Conservation (phyloP, 2,888 invertebrate genomes). For the Drosophila dives region DNA sequence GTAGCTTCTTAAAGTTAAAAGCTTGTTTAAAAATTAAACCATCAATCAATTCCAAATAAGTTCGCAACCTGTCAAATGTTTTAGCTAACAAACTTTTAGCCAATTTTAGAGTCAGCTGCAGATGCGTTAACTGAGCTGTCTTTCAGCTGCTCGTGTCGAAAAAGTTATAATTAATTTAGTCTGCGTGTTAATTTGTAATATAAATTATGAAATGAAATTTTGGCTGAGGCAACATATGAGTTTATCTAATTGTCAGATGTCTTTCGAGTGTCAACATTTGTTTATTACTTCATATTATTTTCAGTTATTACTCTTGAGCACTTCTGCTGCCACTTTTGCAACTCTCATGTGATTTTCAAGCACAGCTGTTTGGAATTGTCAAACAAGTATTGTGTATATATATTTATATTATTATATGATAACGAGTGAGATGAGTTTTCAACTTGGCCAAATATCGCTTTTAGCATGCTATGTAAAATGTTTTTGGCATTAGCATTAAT, state of each 20-base stretch:
- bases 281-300: constrained; percentile 15
- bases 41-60: constrained; percentile 24
- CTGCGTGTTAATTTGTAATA: constrained; percentile 50
- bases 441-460: not conserved
- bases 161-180: constrained; percentile 33
- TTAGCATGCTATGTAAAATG: constrained; percentile 17
- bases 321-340: not conserved
- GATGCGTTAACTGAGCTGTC: constrained; percentile 64
- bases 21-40: not conserved
- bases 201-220: constrained; percentile 53
- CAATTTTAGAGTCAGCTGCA: constrained; percentile 39
- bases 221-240: constrained; percentile 14
- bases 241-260: constrained; percentile 25
- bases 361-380: constrained; percentile 13
- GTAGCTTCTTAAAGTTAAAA: not conserved
- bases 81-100: constrained; percentile 8
- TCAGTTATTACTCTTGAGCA: constrained; percentile 4
- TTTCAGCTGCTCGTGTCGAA: constrained; percentile 17
- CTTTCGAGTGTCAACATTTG: constrained; percentile 48
- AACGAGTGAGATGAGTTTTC: not conserved
- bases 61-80: constrained; percentile 33
- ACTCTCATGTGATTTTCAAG: constrained; percentile 25
- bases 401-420: not conserved
- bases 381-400: not conserved
- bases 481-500: constrained; percentile 31